These are phyloP conservation scores for Mythimna loreyi DNA, from an alignment of 2,888 invertebrate genomes.

Conservation along the genomic window DNA sequence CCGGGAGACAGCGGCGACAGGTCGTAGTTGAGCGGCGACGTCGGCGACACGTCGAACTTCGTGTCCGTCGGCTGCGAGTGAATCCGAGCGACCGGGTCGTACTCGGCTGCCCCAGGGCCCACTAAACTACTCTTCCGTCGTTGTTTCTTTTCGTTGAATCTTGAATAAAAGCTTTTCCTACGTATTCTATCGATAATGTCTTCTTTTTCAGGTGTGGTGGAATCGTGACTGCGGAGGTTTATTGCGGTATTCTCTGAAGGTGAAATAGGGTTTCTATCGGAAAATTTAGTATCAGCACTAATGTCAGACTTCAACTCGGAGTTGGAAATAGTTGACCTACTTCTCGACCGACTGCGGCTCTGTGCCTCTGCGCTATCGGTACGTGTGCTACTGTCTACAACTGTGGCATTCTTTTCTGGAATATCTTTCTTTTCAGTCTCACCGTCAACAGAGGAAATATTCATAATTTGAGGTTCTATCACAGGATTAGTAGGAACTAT, in stretches of 20 bases:
- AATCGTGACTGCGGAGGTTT: slow-evolving; percentile 85
- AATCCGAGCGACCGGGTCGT: slow-evolving; percentile 87
- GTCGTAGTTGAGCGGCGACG: slow-evolving; percentile 83
- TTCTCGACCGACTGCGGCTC: slow-evolving; percentile 83
- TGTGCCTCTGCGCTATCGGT: slow-evolving; percentile 71
- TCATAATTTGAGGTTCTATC: slow-evolving; percentile 89
- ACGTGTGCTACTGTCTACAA: slow-evolving; percentile 72
- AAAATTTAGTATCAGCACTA: slow-evolving; percentile 74
- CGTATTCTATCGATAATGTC: slow-evolving; percentile 96
- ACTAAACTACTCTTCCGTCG: slow-evolving; percentile 93
- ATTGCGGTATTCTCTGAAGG: slow-evolving; percentile 76
- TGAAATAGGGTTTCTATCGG: slow-evolving; percentile 74
- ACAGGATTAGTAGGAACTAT: slow-evolving; percentile 90
- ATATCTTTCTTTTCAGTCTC: slow-evolving; percentile 79
- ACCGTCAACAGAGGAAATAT: slow-evolving; percentile 78
- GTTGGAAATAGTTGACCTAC: slow-evolving; percentile 84
- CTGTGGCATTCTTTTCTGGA: slow-evolving; percentile 74
- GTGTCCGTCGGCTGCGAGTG: slow-evolving; percentile 80
- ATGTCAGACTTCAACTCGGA: slow-evolving; percentile 89
- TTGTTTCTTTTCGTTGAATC: slow-evolving; percentile 96
- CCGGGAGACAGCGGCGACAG: slow-evolving; percentile 86
- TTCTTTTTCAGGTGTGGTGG: slow-evolving; percentile 90
- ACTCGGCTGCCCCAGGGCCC: slow-evolving; percentile 91
- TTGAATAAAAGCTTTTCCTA: slow-evolving; percentile 96
- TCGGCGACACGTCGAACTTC: slow-evolving; percentile 83